phyloP scores from a whole-genome alignment of 1,140 invertebrate species.

The Drosophila pruinosa region DNA sequence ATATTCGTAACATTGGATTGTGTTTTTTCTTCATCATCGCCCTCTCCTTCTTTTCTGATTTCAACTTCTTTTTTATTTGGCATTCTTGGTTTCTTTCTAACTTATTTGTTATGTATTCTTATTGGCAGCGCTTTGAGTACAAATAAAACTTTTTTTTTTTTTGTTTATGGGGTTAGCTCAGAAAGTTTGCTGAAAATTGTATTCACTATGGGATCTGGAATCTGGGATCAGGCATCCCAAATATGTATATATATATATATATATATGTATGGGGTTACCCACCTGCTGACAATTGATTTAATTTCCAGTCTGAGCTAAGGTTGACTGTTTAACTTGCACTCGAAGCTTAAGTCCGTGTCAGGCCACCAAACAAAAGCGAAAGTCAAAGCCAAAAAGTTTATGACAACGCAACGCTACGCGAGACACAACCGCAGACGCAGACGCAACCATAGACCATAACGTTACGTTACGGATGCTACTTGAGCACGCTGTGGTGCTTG shows the following conservation, averaged over 20 bases:
- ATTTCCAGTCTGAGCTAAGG: conserved; percentile 51
- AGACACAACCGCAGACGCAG: conserved; percentile 18
- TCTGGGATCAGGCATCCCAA: conserved; percentile 34
- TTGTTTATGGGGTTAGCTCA: conserved; percentile 36
- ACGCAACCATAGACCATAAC: conserved; percentile 43
- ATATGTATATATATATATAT: no score
- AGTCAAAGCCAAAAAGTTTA: conserved; percentile 58
- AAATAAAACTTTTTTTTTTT: conserved; percentile 52
- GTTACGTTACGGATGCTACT: conserved; percentile 46
- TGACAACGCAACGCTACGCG: conserved; percentile 9
- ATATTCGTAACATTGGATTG: conserved; percentile 15
- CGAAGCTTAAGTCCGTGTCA: conserved; percentile 26
- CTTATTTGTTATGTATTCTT: conserved; percentile 67
- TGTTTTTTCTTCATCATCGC: conserved; percentile 13
- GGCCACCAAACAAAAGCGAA: conserved; percentile 49
- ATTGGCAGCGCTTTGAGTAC: conserved; percentile 42
- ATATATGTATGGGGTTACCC: conserved; percentile 27
- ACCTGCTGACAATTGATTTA: conserved; percentile 58
- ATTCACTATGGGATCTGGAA: conserved; percentile 31
- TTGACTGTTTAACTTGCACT: conserved; percentile 62
- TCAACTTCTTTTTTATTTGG: conserved; percentile 9
- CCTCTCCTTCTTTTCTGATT: conserved; percentile 19
- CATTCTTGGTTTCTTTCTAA: conserved; percentile 25
- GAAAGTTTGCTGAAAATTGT: conserved; percentile 71
- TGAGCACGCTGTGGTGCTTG: conserved; percentile 70